A percentile compares a stretch with the other conserved stretches of the same genome.
phyloP scores from a whole-genome alignment of 2,113 vertebrate species.

The Brachyhypopomus gauderio region DNA sequence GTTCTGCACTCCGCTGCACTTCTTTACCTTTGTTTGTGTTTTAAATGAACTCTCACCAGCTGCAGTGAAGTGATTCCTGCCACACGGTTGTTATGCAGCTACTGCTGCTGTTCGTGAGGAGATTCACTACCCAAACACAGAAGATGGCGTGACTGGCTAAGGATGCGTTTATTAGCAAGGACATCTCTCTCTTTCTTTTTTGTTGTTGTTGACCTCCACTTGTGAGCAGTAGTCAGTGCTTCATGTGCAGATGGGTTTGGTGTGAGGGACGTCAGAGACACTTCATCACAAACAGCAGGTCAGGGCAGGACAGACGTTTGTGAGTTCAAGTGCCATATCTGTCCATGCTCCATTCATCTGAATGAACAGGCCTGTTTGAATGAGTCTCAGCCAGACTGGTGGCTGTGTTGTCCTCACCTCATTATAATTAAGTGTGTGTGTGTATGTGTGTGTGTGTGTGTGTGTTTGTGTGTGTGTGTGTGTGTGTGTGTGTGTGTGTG shows the following conservation, averaged over 20 bases:
- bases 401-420: constrained; percentile 45
- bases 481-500: constrained; percentile 37
- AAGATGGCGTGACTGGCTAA: background rate
- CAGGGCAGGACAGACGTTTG: constrained; percentile 69
- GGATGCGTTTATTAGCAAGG: too few relatives aligned
- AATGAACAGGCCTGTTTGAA: constrained; percentile 69
- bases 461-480: constrained; percentile 28
- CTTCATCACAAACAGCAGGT: constrained; percentile 57
- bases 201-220: background rate
- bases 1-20: background rate
- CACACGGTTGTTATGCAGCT: background rate
- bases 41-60: constrained; percentile 26
- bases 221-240: constrained; percentile 3
- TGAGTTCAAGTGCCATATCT: constrained; percentile 75
- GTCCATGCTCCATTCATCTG: constrained; percentile 64
- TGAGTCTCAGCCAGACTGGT: constrained; percentile 62
- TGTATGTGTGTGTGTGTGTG: constrained; percentile 39
- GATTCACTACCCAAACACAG: background rate
- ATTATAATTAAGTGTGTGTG: constrained; percentile 24
- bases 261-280: constrained; percentile 45
- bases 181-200: too few relatives aligned
- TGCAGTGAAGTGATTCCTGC: constrained; percentile 38
- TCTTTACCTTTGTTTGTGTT: constrained; percentile 1
- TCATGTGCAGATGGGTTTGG: constrained; percentile 20
- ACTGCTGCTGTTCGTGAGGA: background rate